Conservation (phyloP, 2,113 vertebrate genomes). For the Hydrochoerus hydrochaeris region DNA sequence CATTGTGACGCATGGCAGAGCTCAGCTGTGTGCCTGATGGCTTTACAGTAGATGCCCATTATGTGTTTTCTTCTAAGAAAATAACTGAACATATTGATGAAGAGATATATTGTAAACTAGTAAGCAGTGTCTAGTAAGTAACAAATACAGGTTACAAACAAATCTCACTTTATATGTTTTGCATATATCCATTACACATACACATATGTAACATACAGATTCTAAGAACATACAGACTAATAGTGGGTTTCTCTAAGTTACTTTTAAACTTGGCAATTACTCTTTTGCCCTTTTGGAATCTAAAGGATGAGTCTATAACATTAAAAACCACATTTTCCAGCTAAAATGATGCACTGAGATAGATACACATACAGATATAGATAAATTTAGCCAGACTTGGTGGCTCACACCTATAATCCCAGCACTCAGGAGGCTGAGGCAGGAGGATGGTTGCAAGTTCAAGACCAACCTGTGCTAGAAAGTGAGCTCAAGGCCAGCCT, state of each 20-base stretch:
- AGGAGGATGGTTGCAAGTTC: too few relatives aligned
- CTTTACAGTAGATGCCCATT: not conserved
- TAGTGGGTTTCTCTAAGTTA: not conserved
- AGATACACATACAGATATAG: too few relatives aligned
- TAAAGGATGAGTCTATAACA: not conserved
- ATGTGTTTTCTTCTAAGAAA: slow-evolving; percentile 35
- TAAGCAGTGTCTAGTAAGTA: not conserved
- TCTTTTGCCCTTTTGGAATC: slow-evolving; percentile 16
- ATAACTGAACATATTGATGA: not conserved
- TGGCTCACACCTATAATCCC: too few relatives aligned
- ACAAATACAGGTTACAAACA: not conserved
- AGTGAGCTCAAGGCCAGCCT: too few relatives aligned
- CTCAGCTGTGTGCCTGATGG: not conserved
- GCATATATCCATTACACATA: not conserved
- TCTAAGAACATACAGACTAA: not conserved
- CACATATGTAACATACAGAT: not conserved
- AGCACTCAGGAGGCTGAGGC: too few relatives aligned
- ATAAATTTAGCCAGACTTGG: too few relatives aligned
- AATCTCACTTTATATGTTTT: not conserved
- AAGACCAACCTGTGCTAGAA: too few relatives aligned
- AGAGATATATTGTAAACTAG: not conserved
- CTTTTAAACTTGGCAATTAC: not conserved
- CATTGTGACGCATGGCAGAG: not conserved
- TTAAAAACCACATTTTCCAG: slow-evolving; percentile 27
- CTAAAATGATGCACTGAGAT: slow-evolving; percentile 10